Evolutionary conservation across 2,888 invertebrate genomes (phyloP), one percentile per base, ranked within the genome.

Genomic region (Alcis repandata): DNA sequence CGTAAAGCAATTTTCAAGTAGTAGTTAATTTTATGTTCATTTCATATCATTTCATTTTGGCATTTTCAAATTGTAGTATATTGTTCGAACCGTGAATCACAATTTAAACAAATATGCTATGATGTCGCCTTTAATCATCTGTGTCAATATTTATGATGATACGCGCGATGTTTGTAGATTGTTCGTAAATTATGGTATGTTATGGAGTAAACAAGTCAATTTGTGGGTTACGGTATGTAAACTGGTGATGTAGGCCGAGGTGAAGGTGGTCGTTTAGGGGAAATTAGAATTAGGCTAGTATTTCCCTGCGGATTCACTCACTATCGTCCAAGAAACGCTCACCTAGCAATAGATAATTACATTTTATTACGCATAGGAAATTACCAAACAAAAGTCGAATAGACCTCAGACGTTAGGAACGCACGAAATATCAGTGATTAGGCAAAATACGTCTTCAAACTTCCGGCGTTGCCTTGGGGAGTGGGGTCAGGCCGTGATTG

Each of bases 41-140:
- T n/a, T n/a, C n/a, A 27, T 27, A 27, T 6, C 27, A n/a, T n/a
- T n/a, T 27, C 6, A 27, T 6, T 27, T 27, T 2, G 6, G 27
- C 27, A 6, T 27, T 6, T 27, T 2, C 27, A 27, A 6, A 27
- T 27, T 27, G 6, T 27, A 27, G 2, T 27, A n/a, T 57, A 70
- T 57, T 49, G 51, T 51, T 65, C 62, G 69, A 61, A 67, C 60
- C 72, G 75, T 85, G 85, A 86, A 69, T 86, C 85, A 86, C 74
- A 73, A 76, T 79, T 79, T 77, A 71, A 78, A 83, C 69, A 77
- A 64, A 60, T 45, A 64, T 65, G 68, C 60, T 70, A 68, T 77
- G 70, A 62, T 63, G 61, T 66, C 51, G 61, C 68, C 80, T 81
- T 36, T 84, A 82, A 86, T 86, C 90, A 88, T 78, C 84, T 89